Percentiles rank a stretch among this genome's conserved stretches.
Conservation (phyloP, 2,797 vertebrate species). For the Ctenopoma multispine region DNA sequence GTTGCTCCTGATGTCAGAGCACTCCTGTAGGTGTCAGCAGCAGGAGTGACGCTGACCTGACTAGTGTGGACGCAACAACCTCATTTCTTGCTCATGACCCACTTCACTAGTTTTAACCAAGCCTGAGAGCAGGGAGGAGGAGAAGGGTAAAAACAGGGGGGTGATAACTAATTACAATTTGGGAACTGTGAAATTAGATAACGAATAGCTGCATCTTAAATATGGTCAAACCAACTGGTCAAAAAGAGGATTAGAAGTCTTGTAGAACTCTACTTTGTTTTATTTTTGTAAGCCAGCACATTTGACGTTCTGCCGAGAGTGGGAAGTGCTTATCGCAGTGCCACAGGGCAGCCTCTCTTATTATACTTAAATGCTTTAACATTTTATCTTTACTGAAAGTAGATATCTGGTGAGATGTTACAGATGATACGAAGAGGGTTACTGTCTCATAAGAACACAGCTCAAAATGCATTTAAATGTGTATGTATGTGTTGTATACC, state of each 20-base stretch:
- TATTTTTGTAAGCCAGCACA: constrained; percentile 8
- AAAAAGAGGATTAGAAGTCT: constrained; percentile 25
- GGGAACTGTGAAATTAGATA: constrained; percentile 22
- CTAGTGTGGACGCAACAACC: constrained; percentile 27
- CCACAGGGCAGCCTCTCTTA: neutral
- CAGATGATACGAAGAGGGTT: neutral
- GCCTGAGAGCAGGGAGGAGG: constrained; percentile 12
- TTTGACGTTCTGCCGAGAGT: constrained; percentile 1
- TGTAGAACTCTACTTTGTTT: neutral
- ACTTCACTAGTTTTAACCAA: constrained; percentile 40
- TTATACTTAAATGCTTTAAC: constrained; percentile 9
- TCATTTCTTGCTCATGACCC: constrained; percentile 37
- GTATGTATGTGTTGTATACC: neutral
- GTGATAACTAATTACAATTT: constrained; percentile 54
- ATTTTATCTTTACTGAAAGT: constrained; percentile 17
- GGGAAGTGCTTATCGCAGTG: constrained; percentile 31
- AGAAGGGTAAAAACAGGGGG: constrained; percentile 40
- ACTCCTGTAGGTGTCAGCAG: constrained; percentile 34
- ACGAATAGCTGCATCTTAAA: constrained; percentile 32
- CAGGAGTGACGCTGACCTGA: constrained; percentile 22
- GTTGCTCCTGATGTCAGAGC: constrained; percentile 13
- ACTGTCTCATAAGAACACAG: constrained; percentile 5
- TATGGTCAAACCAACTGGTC: constrained; percentile 11
- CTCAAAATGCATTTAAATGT: neutral
- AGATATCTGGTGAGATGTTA: constrained; percentile 7